phyloP scores from a whole-genome alignment of 2,888 invertebrate genomes.

The Noctua janthe region DNA sequence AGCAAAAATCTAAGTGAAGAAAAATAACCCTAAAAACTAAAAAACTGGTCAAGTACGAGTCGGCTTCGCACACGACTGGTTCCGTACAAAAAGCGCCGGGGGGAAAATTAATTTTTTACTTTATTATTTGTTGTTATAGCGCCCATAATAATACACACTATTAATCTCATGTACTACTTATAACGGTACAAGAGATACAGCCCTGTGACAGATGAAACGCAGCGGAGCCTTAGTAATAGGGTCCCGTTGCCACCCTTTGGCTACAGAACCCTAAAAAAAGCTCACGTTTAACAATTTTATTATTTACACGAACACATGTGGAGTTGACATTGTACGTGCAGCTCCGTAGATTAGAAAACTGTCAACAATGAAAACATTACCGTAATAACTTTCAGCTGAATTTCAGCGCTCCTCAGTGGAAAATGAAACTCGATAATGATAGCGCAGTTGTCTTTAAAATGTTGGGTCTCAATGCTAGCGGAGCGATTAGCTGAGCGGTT shows the following conservation, averaged over 20 bases:
- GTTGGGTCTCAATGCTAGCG: constrained; percentile 33
- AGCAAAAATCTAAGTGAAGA: neutral
- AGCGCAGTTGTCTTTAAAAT: constrained; percentile 31
- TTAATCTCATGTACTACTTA: neutral
- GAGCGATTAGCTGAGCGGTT: neutral
- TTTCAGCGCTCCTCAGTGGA: constrained; percentile 39
- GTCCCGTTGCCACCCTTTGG: neutral
- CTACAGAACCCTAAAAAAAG: neutral
- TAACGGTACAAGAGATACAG: neutral
- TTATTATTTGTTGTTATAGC: neutral
- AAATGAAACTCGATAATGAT: constrained; percentile 57
- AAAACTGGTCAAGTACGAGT: neutral
- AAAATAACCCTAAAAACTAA: neutral
- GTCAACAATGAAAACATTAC: constrained; percentile 34
- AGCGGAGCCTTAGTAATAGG: neutral
- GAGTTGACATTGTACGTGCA: neutral
- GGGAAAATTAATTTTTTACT: neutral
- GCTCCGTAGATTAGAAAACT: constrained; percentile 18
- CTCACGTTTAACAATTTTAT: neutral
- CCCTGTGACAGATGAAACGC: neutral
- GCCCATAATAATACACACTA: neutral
- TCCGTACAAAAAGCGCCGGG: neutral
- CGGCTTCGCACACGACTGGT: neutral
- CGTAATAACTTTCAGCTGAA: constrained; percentile 44
- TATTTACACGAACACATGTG: neutral